These are phyloP conservation scores for Amblyopsis rosae DNA, from an alignment of 2,113 vertebrate genomes.

Conservation along the genomic window DNA sequence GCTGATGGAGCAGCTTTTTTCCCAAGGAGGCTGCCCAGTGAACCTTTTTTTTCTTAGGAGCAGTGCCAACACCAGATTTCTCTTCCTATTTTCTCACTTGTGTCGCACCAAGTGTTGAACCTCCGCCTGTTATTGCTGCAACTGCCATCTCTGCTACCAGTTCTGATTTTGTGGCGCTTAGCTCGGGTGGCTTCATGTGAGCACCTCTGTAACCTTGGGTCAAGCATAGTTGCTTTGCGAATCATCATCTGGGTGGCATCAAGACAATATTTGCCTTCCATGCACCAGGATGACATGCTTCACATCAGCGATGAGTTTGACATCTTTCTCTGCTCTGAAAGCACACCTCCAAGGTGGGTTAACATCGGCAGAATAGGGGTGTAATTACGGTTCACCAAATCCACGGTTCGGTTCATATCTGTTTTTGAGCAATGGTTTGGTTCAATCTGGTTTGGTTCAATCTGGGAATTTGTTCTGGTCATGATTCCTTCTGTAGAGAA, in stretches of 20 bases:
- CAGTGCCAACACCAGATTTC: neutral
- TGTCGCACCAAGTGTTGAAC: neutral
- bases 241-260: neutral
- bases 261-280: neutral
- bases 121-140: neutral
- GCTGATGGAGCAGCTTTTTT: neutral
- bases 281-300: constrained; percentile 1
- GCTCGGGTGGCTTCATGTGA: constrained; percentile 6
- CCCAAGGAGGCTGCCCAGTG: neutral
- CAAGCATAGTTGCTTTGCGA: constrained; percentile 2
- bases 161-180: neutral
- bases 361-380: neutral
- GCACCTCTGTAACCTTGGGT: constrained; percentile 11
- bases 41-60: neutral
- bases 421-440: too few species aligned
- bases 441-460: too few species aligned
- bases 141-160: neutral
- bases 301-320: neutral
- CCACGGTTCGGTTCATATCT: too few species aligned
- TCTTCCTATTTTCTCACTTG: neutral
- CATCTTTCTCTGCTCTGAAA: neutral
- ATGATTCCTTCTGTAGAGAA: too few species aligned
- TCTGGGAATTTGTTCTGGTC: too few species aligned
- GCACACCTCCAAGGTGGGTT: constrained; percentile 3
- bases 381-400: too few species aligned